phyloP scores from a whole-genome alignment of 2,888 invertebrate species.

The Hyles lineata region DNA sequence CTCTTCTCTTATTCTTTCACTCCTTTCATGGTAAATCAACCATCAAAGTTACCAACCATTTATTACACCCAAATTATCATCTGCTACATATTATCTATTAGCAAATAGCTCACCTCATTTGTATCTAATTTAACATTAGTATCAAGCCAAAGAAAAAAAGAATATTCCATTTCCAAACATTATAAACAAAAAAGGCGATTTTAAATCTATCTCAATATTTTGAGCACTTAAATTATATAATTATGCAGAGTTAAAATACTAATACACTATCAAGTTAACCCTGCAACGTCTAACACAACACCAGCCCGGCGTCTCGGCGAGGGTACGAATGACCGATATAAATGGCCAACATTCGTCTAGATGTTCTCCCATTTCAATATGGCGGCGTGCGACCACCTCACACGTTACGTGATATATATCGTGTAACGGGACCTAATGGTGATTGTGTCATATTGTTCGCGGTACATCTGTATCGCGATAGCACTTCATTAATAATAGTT shows the following conservation, averaged over 20 bases:
- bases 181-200: too few relatives aligned
- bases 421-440: conserved; percentile 24
- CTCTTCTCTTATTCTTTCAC: too few relatives aligned
- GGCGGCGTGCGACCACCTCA: conserved; percentile 39
- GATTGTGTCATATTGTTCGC: conserved; percentile 16
- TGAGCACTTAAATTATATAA: background rate
- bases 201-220: too few relatives aligned
- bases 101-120: too few relatives aligned
- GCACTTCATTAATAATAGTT: background rate
- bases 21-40: too few relatives aligned
- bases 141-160: too few relatives aligned
- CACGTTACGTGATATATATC: background rate
- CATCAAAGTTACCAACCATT: too few relatives aligned
- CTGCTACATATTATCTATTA: too few relatives aligned
- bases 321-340: conserved; percentile 59
- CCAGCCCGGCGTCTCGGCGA: conserved; percentile 15
- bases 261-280: background rate
- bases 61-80: too few relatives aligned
- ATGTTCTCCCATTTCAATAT: conserved; percentile 63
- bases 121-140: too few relatives aligned
- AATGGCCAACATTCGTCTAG: conserved; percentile 64
- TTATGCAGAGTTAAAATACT: background rate
- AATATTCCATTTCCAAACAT: too few relatives aligned
- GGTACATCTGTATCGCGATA: background rate
- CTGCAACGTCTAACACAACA: conserved; percentile 4